A percentile compares a stretch with the other conserved stretches of the same genome.
These are phyloP conservation scores for Vireo altiloquus DNA, from an alignment of 2,113 vertebrate species.

Conservation along the genomic window DNA sequence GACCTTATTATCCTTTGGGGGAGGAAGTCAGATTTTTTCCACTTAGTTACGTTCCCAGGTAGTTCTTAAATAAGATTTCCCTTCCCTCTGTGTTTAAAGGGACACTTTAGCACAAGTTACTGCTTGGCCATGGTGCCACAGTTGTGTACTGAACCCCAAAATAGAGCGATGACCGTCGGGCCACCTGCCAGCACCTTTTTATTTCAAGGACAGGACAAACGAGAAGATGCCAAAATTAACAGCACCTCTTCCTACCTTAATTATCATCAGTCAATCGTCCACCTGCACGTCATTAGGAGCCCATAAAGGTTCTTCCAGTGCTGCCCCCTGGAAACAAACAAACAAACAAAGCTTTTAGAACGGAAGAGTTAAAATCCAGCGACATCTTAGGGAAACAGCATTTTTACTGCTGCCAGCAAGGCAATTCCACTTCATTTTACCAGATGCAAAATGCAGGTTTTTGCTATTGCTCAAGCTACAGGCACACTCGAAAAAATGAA, in stretches of 20 bases:
- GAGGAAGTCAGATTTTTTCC: constrained; percentile 53
- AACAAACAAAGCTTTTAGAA: background rate
- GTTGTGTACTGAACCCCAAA: background rate
- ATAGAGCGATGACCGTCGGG: rapidly evolving
- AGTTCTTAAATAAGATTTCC: constrained; percentile 49
- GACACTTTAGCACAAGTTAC: background rate
- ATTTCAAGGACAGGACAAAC: background rate
- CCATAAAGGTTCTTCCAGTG: constrained; percentile 58
- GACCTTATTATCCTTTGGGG: constrained; percentile 42
- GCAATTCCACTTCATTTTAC: background rate
- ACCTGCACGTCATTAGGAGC: constrained; percentile 55
- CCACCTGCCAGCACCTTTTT: rapidly evolving
- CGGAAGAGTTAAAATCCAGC: background rate
- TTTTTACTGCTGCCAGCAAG: background rate
- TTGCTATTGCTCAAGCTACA: background rate
- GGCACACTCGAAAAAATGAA: background rate
- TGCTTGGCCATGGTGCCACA: background rate
- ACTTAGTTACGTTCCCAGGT: constrained; percentile 55
- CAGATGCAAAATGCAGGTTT: background rate
- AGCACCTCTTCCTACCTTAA: constrained; percentile 44
- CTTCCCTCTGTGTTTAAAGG: constrained; percentile 21
- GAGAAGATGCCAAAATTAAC: background rate
- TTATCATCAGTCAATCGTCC: constrained; percentile 27
- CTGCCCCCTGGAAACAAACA: constrained; percentile 20
- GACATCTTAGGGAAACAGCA: background rate